Conservation (phyloP, 2,113 vertebrate species). For the Thalassarche chlororhynchos region DNA sequence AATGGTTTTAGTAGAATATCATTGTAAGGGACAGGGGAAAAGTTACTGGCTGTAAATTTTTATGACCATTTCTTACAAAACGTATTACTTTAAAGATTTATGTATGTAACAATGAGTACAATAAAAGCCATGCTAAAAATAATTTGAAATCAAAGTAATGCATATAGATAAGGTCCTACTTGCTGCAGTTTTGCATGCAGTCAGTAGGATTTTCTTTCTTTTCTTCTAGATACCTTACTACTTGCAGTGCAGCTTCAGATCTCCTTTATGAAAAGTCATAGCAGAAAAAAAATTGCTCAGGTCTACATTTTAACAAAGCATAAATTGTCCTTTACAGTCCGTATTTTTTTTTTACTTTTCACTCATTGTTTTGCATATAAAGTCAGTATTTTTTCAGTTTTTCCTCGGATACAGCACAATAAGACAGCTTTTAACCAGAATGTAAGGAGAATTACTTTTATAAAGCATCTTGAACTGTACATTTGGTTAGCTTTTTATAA, state of each 20-base stretch:
- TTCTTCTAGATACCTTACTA: not conserved
- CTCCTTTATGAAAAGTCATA: conserved; percentile 30
- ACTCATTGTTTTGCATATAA: conserved; percentile 13
- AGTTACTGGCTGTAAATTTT: conserved; percentile 91
- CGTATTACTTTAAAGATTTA: conserved; percentile 88
- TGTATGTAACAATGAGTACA: conserved; percentile 84
- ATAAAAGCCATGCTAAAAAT: conserved; percentile 85
- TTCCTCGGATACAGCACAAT: not conserved
- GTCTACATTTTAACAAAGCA: conserved; percentile 5
- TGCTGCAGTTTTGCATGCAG: conserved; percentile 22
- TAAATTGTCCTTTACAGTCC: not conserved
- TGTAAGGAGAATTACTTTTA: not conserved
- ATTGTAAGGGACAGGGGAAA: conserved; percentile 90
- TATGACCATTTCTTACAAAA: conserved; percentile 90
- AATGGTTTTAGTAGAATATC: conserved; percentile 93
- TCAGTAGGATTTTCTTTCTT: not conserved
- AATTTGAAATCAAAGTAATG: conserved; percentile 86
- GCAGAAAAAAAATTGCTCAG: not conserved
- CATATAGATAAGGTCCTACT: conserved; percentile 76
- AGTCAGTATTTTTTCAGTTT: not conserved
- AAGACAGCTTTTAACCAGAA: not conserved
- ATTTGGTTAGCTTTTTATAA: not conserved
- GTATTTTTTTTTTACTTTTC: conserved; percentile 37
- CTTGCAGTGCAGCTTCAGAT: conserved; percentile 6
- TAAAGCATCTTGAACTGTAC: not conserved